Base-by-base conservation (phyloP, 2,888 invertebrate genomes). In the Lepetodrilus schrolli region DNA sequence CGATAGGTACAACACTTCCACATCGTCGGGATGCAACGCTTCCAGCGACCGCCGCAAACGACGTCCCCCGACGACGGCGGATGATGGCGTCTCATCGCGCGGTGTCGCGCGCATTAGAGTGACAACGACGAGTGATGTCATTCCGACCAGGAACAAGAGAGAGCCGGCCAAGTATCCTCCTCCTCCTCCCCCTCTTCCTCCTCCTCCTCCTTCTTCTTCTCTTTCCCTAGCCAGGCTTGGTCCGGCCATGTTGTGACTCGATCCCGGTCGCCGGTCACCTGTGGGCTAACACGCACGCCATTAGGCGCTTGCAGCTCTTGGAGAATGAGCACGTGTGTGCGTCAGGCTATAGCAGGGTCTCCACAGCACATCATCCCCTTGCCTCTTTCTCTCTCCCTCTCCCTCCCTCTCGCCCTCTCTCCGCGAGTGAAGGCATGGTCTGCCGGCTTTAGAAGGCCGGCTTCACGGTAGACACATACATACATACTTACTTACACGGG, bases 41-140 rank as follows among this genome's bases (percentile, higher is more conserved):
- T 58, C 58, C 58, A 58, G 30, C 17, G 58, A 58, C 30, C 58
- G 26, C 23, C 17, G 26, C n/a, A 58, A 8, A 30, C 58, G 58
- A 30, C 58, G 58, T 30, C 58, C 34, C 10, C 26, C 30, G 17
- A 7, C 30, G 30, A 17, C 58, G 34, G n/a, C 30, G 43, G n/a
- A 3, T 4, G 43, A 4, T 8, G n/a, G n/a, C 43, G 13, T 17
- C 43, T 58, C 30, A 48, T 21, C 4, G 20, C 20, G 5, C 34
- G 58, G 17, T 58, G 30, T 58, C 58, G 30, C 34, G 8, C 34
- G 58, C 7, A 17, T 30, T 17, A 58, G 30, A 30, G 26, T 58
- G 10, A 58, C 26, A 58, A 30, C 34, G n/a, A n/a, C n/a, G n/a
- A 58, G 30, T 34, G 58, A 58, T 30, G 58, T 58, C 58, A 58